phyloP scores from a whole-genome alignment of 1,140 invertebrate species.

The Penaeus vannamei region DNA sequence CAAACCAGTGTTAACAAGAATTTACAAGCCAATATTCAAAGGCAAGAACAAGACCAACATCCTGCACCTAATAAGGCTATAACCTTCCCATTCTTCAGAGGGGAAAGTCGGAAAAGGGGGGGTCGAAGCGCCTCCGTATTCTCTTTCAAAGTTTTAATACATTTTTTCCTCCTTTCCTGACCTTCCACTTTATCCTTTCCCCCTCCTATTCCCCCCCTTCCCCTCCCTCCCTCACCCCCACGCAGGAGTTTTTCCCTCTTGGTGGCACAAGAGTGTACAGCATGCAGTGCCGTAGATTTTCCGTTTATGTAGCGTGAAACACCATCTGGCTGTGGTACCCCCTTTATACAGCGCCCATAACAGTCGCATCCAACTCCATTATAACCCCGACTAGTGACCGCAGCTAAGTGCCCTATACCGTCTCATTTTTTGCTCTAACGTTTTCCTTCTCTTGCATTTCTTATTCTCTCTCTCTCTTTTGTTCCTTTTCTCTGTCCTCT shows the following conservation, averaged over 20 bases:
- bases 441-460: slow-evolving; percentile 13
- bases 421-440: neutral
- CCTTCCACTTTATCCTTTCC: neutral
- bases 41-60: too few species aligned
- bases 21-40: too few species aligned
- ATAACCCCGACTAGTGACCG: slow-evolving; percentile 42
- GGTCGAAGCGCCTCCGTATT: neutral
- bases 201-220: neutral
- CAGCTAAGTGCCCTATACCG: slow-evolving; percentile 46
- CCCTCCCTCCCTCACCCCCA: neutral
- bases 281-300: slow-evolving; percentile 50
- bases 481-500: neutral
- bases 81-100: too few species aligned
- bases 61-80: too few species aligned
- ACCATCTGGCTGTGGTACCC: slow-evolving; percentile 26
- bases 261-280: neutral
- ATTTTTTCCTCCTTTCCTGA: neutral
- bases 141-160: neutral
- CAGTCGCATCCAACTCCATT: slow-evolving; percentile 58
- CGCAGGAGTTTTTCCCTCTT: neutral
- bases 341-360: slow-evolving; percentile 60
- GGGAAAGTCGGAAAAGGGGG: too few species aligned
- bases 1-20: too few species aligned
- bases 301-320: slow-evolving; percentile 62
- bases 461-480: neutral